phyloP scores from a whole-genome alignment of 2,113 vertebrate genomes.

The Sceloporus tristichus region DNA sequence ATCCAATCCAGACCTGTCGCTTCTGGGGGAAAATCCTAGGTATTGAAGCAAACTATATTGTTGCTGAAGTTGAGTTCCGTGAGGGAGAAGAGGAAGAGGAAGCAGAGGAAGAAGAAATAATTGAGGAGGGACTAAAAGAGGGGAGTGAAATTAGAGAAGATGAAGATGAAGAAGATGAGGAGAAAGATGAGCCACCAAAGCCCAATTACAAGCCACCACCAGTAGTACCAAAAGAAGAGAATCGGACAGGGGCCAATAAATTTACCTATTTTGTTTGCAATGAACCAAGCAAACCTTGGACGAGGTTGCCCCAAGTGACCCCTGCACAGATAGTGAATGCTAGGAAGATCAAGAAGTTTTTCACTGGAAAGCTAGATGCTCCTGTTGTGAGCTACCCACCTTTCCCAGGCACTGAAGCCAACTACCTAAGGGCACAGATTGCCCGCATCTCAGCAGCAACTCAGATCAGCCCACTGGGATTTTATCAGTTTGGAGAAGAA shows the following conservation, averaged over 20 bases:
- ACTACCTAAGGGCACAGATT: slow-evolving; percentile 93
- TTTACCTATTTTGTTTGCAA: slow-evolving; percentile 93
- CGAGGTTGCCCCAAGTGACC: slow-evolving; percentile 87
- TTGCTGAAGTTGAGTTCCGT: slow-evolving; percentile 88
- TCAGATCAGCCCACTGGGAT: slow-evolving; percentile 91
- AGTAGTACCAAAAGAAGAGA: slow-evolving; percentile 83
- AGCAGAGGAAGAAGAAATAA: slow-evolving; percentile 66
- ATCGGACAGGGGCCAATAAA: slow-evolving; percentile 88
- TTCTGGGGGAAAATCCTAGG: slow-evolving; percentile 97
- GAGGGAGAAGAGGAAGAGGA: slow-evolving; percentile 88
- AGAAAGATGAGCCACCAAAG: slow-evolving; percentile 77
- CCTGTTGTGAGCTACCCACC: slow-evolving; percentile 89
- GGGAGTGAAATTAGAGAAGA: slow-evolving; percentile 45
- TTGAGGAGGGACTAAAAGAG: slow-evolving; percentile 64
- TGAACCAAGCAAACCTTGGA: slow-evolving; percentile 90
- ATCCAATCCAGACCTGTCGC: slow-evolving; percentile 85
- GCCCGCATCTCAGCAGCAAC: slow-evolving; percentile 94
- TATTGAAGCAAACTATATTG: slow-evolving; percentile 85
- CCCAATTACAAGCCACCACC: slow-evolving; percentile 84
- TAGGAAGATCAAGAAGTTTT: slow-evolving; percentile 90
- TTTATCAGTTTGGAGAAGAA: slow-evolving; percentile 88
- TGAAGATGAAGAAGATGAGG: slow-evolving; percentile 60
- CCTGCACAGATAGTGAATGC: slow-evolving; percentile 89
- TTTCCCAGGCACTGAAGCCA: slow-evolving; percentile 92
- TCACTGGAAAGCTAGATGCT: slow-evolving; percentile 87